These are phyloP conservation scores for Phyllopteryx taeniolatus DNA, from an alignment of 2,113 vertebrate genomes.

Conservation along the genomic window DNA sequence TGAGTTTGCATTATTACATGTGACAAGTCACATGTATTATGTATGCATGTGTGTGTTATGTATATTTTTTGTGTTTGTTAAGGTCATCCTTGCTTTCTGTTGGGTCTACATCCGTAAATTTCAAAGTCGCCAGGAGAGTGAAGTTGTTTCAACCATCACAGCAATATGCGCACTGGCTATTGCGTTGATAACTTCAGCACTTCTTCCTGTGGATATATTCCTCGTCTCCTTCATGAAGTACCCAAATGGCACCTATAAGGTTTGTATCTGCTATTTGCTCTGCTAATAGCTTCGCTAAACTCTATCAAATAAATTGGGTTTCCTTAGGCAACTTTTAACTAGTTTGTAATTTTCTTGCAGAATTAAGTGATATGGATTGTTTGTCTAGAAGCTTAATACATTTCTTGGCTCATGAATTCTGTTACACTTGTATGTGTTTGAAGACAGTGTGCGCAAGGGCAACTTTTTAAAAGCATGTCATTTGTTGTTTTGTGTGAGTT, in stretches of 20 bases:
- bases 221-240: slow-evolving; percentile 97
- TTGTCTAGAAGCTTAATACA: slow-evolving; percentile 23
- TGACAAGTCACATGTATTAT: not conserved
- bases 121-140: slow-evolving; percentile 93
- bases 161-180: slow-evolving; percentile 92
- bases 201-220: slow-evolving; percentile 96
- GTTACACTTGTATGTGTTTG: slow-evolving; percentile 22
- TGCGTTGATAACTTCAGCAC: slow-evolving; percentile 92
- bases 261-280: slow-evolving; percentile 53
- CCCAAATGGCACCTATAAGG: slow-evolving; percentile 96
- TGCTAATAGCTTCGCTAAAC: slow-evolving; percentile 14
- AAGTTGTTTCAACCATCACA: slow-evolving; percentile 94
- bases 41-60: not conserved
- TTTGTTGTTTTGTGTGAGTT: slow-evolving; percentile 18
- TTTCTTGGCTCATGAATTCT: slow-evolving; percentile 27
- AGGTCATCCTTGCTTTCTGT: slow-evolving; percentile 91
- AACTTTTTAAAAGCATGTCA: slow-evolving; percentile 26
- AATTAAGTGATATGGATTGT: slow-evolving; percentile 1
- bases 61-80: slow-evolving; percentile 23
- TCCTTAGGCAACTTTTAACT: slow-evolving; percentile 23
- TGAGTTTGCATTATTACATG: no score
- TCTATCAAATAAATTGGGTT: slow-evolving; percentile 18
- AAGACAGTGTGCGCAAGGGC: slow-evolving; percentile 26
- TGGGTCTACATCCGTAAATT: slow-evolving; percentile 98
- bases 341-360: slow-evolving; percentile 17